Conservation (phyloP, 2,113 vertebrate species). For the Cyrtonyx montezumae region DNA sequence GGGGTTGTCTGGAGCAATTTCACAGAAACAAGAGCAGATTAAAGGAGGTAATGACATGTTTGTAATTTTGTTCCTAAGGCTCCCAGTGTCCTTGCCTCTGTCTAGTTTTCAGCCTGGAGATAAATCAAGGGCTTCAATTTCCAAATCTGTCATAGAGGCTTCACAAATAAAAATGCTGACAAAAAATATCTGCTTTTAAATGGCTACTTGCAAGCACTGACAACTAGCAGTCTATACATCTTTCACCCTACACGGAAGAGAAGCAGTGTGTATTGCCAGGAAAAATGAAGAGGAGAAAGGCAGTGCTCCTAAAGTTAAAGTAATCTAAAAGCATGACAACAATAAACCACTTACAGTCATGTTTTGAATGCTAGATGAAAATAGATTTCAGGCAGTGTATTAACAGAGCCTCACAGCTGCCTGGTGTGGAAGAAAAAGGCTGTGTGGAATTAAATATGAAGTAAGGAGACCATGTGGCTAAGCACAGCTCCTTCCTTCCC, state of each 20-base stretch:
- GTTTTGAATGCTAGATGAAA: slow-evolving; percentile 59
- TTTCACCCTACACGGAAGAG: slow-evolving; percentile 33
- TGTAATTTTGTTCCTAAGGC: slow-evolving; percentile 61
- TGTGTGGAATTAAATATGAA: slow-evolving; percentile 21
- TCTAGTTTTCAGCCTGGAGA: slow-evolving; percentile 58
- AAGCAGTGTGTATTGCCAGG: not conserved
- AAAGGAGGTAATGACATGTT: slow-evolving; percentile 62
- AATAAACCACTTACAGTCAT: slow-evolving; percentile 49
- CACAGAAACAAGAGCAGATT: slow-evolving; percentile 63
- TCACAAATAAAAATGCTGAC: slow-evolving; percentile 71
- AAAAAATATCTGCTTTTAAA: slow-evolving; percentile 68
- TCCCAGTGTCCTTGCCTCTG: slow-evolving; percentile 57
- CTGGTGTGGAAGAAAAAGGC: not conserved
- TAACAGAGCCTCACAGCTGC: slow-evolving; percentile 21
- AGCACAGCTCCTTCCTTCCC: not conserved
- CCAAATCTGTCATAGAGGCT: slow-evolving; percentile 66
- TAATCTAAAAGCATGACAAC: slow-evolving; percentile 41
- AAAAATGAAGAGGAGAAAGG: slow-evolving; percentile 61
- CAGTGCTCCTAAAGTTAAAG: slow-evolving; percentile 42
- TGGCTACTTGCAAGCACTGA: slow-evolving; percentile 60
- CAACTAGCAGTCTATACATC: slow-evolving; percentile 63
- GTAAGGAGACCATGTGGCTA: not conserved
- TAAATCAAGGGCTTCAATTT: slow-evolving; percentile 73
- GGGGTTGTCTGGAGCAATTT: slow-evolving; percentile 51
- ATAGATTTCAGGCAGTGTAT: slow-evolving; percentile 35